Conservation (phyloP, 2,113 vertebrate species). For the Microcebus murinus region DNA sequence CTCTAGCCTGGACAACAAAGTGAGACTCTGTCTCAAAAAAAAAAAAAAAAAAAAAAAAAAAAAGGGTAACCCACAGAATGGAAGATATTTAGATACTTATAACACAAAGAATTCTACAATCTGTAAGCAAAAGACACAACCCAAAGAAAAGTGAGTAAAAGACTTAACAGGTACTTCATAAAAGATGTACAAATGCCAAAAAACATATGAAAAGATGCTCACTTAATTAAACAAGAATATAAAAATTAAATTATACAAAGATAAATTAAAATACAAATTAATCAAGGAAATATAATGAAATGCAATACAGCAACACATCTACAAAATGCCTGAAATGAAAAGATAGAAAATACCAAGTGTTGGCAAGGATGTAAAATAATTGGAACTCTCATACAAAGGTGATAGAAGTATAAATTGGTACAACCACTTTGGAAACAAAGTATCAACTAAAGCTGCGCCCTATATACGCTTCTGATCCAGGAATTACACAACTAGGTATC, state of each 20-base stretch:
- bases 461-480: too few species aligned
- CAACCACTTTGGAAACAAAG: background rate
- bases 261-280: background rate
- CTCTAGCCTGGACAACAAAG: too few species aligned
- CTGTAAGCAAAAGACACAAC: background rate
- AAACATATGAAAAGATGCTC: background rate
- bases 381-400: background rate
- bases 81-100: background rate
- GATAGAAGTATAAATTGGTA: background rate
- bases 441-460: background rate
- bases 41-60: too few species aligned
- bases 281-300: background rate
- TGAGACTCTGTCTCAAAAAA: accelerated
- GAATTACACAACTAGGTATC: background rate
- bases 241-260: background rate
- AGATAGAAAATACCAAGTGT: background rate
- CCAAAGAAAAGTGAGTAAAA: background rate
- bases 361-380: background rate
- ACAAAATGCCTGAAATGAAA: background rate
- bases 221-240: background rate
- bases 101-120: background rate
- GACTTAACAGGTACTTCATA: background rate
- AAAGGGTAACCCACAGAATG: background rate
- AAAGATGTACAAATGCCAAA: background rate
- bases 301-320: background rate